phyloP scores from a whole-genome alignment of 1,140 invertebrate genomes.

The Rhopalosiphum maidis region DNA sequence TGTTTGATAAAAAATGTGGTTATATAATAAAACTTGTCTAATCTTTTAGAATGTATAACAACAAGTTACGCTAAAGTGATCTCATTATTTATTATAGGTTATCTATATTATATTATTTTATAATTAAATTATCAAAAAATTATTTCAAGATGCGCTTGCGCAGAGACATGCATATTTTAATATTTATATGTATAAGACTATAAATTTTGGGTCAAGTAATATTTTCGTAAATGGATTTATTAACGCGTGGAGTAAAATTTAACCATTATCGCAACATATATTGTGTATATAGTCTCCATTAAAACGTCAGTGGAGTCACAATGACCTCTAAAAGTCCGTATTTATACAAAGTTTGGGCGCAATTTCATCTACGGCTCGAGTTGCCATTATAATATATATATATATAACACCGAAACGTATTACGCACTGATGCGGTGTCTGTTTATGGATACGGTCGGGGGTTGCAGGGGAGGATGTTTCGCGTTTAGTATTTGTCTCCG shows the following conservation, averaged over 20 bases:
- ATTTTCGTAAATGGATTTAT: constrained; percentile 9
- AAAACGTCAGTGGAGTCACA: not conserved
- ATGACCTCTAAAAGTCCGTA: constrained; percentile 16
- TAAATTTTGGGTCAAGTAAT: not conserved
- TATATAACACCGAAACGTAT: not conserved
- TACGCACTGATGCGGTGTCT: not conserved
- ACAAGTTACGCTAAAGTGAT: not conserved
- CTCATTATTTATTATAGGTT: constrained; percentile 17
- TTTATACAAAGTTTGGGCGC: not conserved
- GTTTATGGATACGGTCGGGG: not conserved
- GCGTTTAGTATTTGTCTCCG: constrained; percentile 32
- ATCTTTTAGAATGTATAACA: not conserved
- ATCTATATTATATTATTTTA: not conserved
- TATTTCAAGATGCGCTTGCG: not conserved
- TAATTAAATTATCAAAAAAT: not conserved
- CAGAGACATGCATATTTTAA: not conserved
- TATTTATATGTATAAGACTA: not conserved
- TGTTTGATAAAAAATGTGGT: not conserved
- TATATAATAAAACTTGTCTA: constrained; percentile 18
- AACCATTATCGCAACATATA: not conserved
- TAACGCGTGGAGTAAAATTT: not conserved
- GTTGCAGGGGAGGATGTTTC: not conserved
- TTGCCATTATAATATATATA: not conserved
- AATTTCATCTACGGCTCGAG: not conserved
- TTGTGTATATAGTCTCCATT: not conserved